Conservation (phyloP, 2,113 vertebrate genomes). For the Psilopogon haemacephalus region DNA sequence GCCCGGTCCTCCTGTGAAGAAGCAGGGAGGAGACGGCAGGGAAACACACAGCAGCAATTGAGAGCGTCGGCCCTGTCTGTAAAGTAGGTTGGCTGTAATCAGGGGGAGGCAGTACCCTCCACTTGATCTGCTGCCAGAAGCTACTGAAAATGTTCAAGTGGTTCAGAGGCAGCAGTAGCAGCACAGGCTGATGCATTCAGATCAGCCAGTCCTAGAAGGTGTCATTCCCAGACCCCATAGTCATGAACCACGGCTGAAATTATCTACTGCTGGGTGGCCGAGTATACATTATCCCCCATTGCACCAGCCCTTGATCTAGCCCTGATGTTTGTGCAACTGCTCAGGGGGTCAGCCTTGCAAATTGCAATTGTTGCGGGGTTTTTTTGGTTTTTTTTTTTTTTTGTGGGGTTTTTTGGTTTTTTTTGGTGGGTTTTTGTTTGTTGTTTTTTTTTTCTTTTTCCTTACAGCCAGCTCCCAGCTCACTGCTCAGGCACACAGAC, state of each 20-base stretch:
- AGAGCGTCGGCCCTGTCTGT: not conserved
- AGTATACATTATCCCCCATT: fast-evolving
- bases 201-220: not conserved
- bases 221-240: not conserved
- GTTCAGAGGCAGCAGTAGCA: not conserved
- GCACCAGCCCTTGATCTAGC: not conserved
- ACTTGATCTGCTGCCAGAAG: not conserved
- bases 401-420: not conserved
- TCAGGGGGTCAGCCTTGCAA: not conserved
- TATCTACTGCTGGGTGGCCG: fast-evolving
- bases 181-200: not conserved
- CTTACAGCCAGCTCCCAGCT: not conserved
- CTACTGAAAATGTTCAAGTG: not conserved
- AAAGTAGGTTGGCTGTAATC: not conserved
- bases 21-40: not conserved
- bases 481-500: not conserved
- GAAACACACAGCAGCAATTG: not conserved
- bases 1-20: not conserved
- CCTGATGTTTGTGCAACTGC: not conserved
- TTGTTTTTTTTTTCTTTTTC: not conserved
- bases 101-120: not conserved
- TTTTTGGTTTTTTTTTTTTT: not conserved
- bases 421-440: not conserved
- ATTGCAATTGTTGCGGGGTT: too few species aligned
- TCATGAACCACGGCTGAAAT: not conserved